A percentile compares a stretch with the other conserved stretches of the same genome.
phyloP scores from a whole-genome alignment of 1,140 invertebrate species.

The Pseudoatta argentina region DNA sequence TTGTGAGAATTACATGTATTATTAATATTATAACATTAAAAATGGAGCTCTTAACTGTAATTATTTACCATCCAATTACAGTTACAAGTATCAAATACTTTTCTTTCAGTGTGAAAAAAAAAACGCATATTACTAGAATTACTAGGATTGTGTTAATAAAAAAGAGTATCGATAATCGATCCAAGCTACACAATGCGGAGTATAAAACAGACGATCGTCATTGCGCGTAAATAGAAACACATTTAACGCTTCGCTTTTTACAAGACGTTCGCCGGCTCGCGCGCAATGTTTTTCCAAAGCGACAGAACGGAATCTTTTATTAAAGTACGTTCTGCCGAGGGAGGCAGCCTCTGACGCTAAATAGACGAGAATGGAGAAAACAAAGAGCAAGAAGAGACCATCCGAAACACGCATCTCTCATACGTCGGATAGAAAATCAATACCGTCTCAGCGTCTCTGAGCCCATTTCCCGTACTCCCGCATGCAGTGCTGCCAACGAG shows the following conservation, averaged over 20 bases:
- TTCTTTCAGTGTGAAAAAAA: neutral
- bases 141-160: neutral
- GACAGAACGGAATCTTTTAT: constrained; percentile 60
- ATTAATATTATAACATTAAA: no score
- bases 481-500: constrained; percentile 80
- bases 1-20: no score
- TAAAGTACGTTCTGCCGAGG: constrained; percentile 69
- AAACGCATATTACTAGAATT: neutral
- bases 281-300: constrained; percentile 50
- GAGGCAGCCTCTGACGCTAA: constrained; percentile 64
- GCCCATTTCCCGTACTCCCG: constrained; percentile 82
- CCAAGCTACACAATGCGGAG: constrained; percentile 8
- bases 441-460: constrained; percentile 82
- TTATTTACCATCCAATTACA: no score
- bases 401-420: constrained; percentile 84
- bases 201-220: constrained; percentile 34
- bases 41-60: no score
- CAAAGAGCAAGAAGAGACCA: constrained; percentile 76
- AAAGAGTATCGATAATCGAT: constrained; percentile 12
- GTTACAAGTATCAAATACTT: no score
- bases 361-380: constrained; percentile 75
- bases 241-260: constrained; percentile 50
- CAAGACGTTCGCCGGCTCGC: constrained; percentile 16
- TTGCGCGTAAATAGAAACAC: constrained; percentile 29
- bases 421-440: constrained; percentile 85